These are phyloP conservation scores for Noctua janthina DNA, from an alignment of 2,888 invertebrate species.

Conservation along the genomic window DNA sequence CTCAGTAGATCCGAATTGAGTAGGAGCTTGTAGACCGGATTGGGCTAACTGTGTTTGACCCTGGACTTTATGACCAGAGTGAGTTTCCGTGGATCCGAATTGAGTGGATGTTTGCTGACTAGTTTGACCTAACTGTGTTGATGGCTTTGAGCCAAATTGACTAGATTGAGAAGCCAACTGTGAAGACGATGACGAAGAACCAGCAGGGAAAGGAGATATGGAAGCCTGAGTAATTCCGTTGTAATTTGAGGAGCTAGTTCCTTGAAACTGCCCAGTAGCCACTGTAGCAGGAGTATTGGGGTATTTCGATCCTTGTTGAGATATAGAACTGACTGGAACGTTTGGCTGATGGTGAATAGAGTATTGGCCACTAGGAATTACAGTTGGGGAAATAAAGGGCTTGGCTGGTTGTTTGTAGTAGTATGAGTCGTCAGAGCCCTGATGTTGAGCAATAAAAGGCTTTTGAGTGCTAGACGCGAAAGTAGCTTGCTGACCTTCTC, in stretches of 20 bases:
- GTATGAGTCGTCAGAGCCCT: slow-evolving; percentile 76
- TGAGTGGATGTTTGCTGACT: slow-evolving; percentile 33
- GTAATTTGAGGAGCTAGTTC: slow-evolving; percentile 48
- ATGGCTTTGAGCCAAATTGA: slow-evolving; percentile 60
- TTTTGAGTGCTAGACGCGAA: slow-evolving; percentile 60
- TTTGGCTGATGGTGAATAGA: slow-evolving; percentile 21
- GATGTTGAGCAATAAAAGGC: slow-evolving; percentile 69
- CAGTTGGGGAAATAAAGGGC: slow-evolving; percentile 72
- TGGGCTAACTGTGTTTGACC: slow-evolving; percentile 43
- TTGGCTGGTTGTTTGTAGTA: slow-evolving; percentile 80
- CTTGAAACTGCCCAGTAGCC: slow-evolving; percentile 48
- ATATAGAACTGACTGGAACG: slow-evolving; percentile 45
- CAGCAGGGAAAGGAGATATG: slow-evolving; percentile 75
- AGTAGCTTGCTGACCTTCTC: slow-evolving; percentile 23
- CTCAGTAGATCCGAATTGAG: slow-evolving; percentile 36
- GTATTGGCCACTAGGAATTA: slow-evolving; percentile 24
- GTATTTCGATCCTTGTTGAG: slow-evolving; percentile 55
- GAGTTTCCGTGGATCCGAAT: slow-evolving; percentile 53
- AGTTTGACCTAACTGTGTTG: slow-evolving; percentile 30
- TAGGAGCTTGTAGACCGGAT: not conserved
- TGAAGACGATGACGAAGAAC: slow-evolving; percentile 65
- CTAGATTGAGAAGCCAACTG: slow-evolving; percentile 52
- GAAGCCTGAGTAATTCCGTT: slow-evolving; percentile 71
- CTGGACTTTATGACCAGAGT: slow-evolving; percentile 55
- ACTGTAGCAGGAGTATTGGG: slow-evolving; percentile 65